Percentiles rank a stretch among this genome's conserved stretches.
These are phyloP conservation scores for Beaufortia kweichowensis DNA, from an alignment of 2,113 vertebrate species.

Conservation along the genomic window DNA sequence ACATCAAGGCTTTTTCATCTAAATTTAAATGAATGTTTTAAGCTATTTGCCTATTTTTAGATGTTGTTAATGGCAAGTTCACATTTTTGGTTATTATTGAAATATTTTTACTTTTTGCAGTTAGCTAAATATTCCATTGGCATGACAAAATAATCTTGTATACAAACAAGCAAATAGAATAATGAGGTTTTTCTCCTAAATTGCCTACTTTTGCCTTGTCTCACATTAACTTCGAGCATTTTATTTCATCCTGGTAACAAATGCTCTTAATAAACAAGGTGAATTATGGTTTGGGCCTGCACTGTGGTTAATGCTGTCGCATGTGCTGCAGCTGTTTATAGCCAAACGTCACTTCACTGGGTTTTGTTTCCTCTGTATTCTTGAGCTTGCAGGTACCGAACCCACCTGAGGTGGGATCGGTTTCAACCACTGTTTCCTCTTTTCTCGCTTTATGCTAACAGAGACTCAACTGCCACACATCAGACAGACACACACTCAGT, in stretches of 20 bases:
- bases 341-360: conserved; percentile 3
- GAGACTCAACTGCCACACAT: conserved; percentile 7
- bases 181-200: no score
- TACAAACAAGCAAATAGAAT: no score
- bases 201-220: background rate
- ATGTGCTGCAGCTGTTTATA: conserved; percentile 23
- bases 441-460: conserved; percentile 21
- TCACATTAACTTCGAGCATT: no score
- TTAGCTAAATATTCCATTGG: no score
- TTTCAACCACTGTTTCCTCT: conserved; percentile 76
- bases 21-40: no score
- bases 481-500: background rate
- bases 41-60: no score
- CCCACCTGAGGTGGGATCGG: conserved; percentile 65
- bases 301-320: background rate
- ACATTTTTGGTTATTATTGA: no score
- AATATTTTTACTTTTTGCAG: no score
- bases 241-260: background rate
- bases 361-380: conserved; percentile 64
- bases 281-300: background rate
- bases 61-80: no score
- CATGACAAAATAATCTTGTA: no score
- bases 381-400: conserved; percentile 52
- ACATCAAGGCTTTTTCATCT: no score
- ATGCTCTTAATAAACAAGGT: background rate